Conservation (phyloP, 1,140 invertebrate species). For the Idris sp. region DNA sequence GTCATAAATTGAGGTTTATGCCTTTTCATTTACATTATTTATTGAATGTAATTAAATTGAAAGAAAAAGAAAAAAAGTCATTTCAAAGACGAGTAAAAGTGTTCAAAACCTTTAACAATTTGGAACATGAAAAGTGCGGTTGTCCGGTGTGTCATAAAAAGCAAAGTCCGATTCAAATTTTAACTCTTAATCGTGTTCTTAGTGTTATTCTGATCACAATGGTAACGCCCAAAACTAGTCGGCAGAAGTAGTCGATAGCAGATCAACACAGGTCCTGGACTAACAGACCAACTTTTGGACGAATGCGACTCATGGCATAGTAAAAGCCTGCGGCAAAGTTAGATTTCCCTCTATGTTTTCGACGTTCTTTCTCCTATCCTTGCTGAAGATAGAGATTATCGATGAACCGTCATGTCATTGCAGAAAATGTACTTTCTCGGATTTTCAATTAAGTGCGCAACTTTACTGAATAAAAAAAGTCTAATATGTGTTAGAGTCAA, state of each 20-base stretch:
- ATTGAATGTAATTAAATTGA: no score
- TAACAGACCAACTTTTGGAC: slow-evolving; percentile 59
- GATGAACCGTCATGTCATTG: slow-evolving; percentile 58
- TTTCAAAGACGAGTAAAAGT: no score
- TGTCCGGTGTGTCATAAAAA: slow-evolving; percentile 14
- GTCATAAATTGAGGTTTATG: no score
- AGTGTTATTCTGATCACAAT: slow-evolving; percentile 61
- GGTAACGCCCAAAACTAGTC: slow-evolving; percentile 72
- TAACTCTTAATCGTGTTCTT: slow-evolving; percentile 32
- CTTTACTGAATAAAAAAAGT: slow-evolving; percentile 37
- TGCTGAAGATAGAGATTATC: slow-evolving; percentile 58
- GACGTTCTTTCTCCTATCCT: slow-evolving; percentile 58
- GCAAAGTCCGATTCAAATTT: slow-evolving; percentile 30
- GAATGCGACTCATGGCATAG: slow-evolving; percentile 41
- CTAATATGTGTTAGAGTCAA: slow-evolving; percentile 50
- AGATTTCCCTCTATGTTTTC: slow-evolving; percentile 56
- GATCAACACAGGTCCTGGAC: slow-evolving; percentile 64
- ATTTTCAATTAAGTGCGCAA: slow-evolving; percentile 57
- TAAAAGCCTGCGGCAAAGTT: slow-evolving; percentile 56
- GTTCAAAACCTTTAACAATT: no score
- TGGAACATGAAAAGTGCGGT: no score
- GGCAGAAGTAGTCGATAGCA: slow-evolving; percentile 61
- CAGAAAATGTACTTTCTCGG: slow-evolving; percentile 54
- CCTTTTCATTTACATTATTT: no score
- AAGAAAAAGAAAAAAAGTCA: no score